Evolutionary conservation across 1,140 invertebrate genomes (phyloP), one percentile per base, ranked within the genome.

Genomic region (Bombus ignitus): DNA sequence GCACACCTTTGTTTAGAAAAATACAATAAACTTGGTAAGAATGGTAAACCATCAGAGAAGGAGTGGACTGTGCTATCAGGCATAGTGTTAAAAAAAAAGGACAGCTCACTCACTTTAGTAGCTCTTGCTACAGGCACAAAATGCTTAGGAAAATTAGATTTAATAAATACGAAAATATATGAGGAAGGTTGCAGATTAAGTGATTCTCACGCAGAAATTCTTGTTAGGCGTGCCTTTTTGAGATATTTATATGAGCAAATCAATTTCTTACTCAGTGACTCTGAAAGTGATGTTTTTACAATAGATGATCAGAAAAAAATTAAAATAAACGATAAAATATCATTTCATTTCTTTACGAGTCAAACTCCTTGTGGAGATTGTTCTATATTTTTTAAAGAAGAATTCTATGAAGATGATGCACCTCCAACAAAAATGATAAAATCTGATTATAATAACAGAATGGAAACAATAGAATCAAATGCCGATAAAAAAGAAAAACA

Each of bases 281-380:
- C 93, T 37, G 66, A 88, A 39, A 96, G 96, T 81, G 90, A 94
- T 68, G 88, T 96, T 81, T 96, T 96, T 85, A 85, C 91, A 57
- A 86, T 93, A 44, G 91, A 93, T 28, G 85, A 93, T 3, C 86
- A 88, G 13, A 78, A 90, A 68, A 92, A 91, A 81, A 97, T 96
- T 92, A 87, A 89, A 84, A 82, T 98, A 1, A 97, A 96, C 87
- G 77, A 95, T n/a, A 94, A 95, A 22, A 92, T 98, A 71, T 95
- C 96, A 28, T 99, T 98, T 95, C 97, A 98, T 94, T 97, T 99
- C 92, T 98, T 97, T 92, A 97, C 97, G 39, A 98, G 97, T 88
- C 97, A 98, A 92, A 96, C 97, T 65, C 98, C 98, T 71, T 99
- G 98, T 96, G 99, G 99, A 0, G 99, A 99, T 97, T 98, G 98